Conservation (phyloP, 2,113 vertebrate species). For the Pterocles burchelli region DNA sequence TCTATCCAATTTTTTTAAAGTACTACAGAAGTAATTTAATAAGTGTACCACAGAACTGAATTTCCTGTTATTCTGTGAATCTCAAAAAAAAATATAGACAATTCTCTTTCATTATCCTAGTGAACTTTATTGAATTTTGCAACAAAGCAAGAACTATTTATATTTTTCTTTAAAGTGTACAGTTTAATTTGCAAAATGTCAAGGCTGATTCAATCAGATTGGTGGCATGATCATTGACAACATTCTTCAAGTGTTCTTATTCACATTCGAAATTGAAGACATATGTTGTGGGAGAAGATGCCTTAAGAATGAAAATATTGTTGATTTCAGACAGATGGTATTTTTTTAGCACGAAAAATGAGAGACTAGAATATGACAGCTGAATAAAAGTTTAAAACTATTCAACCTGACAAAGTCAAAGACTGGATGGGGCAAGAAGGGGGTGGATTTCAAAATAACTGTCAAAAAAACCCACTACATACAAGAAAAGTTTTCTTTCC, state of each 20-base stretch:
- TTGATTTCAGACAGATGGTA: constrained; percentile 27
- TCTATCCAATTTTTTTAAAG: not conserved
- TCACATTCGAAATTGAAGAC: constrained; percentile 24
- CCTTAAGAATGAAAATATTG: constrained; percentile 53
- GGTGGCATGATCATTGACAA: not conserved
- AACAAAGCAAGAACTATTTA: not conserved
- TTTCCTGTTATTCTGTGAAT: not conserved
- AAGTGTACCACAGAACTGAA: not conserved
- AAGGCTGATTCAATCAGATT: not conserved
- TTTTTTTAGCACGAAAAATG: constrained; percentile 3
- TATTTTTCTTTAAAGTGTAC: not conserved
- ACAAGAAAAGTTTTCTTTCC: not conserved
- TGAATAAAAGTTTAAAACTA: constrained; percentile 34
- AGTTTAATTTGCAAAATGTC: constrained; percentile 23
- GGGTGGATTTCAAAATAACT: not conserved
- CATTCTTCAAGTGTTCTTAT: constrained; percentile 5
- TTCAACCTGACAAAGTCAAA: constrained; percentile 38
- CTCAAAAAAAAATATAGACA: not conserved
- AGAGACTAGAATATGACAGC: constrained; percentile 2
- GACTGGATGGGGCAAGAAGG: not conserved
- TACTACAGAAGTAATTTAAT: not conserved
- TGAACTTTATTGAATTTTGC: not conserved
- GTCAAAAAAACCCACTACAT: not conserved
- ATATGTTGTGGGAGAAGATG: constrained; percentile 33
- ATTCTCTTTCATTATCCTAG: not conserved